Evolutionary conservation across 1,140 invertebrate species (phyloP).

Genomic region (Atta cephalotes): DNA sequence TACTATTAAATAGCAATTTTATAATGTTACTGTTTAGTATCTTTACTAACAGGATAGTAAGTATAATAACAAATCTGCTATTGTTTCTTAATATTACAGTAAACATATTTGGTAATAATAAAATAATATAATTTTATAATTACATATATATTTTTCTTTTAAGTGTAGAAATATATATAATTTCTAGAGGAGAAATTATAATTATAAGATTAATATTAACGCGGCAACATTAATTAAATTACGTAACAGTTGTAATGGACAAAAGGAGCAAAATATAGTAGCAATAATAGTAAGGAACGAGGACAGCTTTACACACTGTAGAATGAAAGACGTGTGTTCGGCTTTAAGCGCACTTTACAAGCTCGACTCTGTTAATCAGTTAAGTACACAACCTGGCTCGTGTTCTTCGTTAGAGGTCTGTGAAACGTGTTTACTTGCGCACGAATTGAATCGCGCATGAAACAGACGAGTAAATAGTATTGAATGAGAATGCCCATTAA

Average conservation of each 20-base stretch:
- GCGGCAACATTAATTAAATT: conserved; percentile 29
- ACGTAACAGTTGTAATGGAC: conserved; percentile 1
- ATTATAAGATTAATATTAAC: conserved; percentile 25
- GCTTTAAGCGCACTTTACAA: conserved; percentile 70
- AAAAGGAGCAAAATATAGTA: background rate
- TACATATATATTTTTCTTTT: too few species aligned
- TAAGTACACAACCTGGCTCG: conserved; percentile 65
- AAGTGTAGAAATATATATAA: too few species aligned
- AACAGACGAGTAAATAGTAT: conserved; percentile 59
- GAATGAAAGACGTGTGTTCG: conserved; percentile 72
- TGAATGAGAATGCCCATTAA: conserved; percentile 51
- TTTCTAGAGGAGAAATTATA: conserved; percentile 5
- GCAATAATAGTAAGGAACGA: conserved; percentile 53
- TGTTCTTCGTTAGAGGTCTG: conserved; percentile 64
- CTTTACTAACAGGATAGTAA: background rate
- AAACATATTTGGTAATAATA: too few species aligned
- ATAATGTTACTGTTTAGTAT: background rate
- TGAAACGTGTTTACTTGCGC: conserved; percentile 61
- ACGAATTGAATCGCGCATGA: conserved; percentile 56
- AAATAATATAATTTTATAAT: too few species aligned
- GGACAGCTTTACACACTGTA: conserved; percentile 62
- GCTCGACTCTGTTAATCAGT: conserved; percentile 67
- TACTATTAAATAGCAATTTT: background rate
- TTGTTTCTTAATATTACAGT: background rate
- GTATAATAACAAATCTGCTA: background rate